Conservation (phyloP, 2,797 vertebrate genomes). For the Falco columbarius region DNA sequence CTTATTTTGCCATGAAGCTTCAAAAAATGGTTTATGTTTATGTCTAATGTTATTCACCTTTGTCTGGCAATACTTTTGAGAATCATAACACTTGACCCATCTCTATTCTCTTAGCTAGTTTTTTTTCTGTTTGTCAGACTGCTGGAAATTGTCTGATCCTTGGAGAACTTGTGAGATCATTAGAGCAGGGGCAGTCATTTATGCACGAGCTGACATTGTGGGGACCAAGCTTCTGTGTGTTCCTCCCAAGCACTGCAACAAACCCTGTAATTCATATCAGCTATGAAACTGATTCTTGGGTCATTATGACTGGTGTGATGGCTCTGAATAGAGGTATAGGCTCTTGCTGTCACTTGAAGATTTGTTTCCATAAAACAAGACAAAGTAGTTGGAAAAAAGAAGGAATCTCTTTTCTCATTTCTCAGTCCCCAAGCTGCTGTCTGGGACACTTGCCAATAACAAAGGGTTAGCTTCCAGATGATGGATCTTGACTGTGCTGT, state of each 20-base stretch:
- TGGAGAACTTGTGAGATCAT: neutral
- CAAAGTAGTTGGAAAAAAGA: neutral
- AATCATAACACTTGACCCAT: neutral
- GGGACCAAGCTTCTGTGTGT: neutral
- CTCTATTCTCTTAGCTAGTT: neutral
- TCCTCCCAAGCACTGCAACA: neutral
- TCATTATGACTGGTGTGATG: accelerated
- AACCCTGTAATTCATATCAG: neutral
- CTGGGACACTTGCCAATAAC: constrained; percentile 22
- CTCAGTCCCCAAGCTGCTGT: neutral
- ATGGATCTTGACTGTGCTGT: neutral
- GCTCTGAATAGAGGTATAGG: neutral
- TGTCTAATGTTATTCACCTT: neutral
- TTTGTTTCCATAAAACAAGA: neutral
- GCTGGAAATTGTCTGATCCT: neutral
- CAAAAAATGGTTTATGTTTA: neutral
- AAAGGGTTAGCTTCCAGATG: neutral
- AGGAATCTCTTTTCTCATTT: neutral
- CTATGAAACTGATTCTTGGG: neutral
- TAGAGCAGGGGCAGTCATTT: neutral
- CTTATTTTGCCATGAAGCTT: neutral
- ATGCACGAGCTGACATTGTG: neutral
- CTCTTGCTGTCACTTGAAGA: neutral
- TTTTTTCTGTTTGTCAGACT: neutral
- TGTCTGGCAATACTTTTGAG: neutral